Evolutionary conservation across 2,888 invertebrate genomes (phyloP).

Genomic region (Tyria jacobaeae): DNA sequence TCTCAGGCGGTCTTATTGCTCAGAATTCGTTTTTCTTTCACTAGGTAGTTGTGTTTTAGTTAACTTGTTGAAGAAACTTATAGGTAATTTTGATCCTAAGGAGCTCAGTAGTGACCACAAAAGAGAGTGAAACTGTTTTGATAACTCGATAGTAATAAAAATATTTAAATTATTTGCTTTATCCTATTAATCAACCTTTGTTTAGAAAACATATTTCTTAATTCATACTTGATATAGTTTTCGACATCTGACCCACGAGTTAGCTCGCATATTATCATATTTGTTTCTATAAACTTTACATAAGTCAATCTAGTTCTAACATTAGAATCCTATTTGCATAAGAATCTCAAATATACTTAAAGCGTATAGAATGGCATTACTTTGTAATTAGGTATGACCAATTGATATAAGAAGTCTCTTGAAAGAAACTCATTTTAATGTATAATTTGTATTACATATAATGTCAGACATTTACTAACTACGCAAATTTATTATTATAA

Average conservation of each 20-base stretch:
- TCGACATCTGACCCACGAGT: background rate
- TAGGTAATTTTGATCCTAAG: too few relatives aligned
- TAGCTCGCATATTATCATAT: too few relatives aligned
- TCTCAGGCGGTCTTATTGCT: too few relatives aligned
- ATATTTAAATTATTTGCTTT: too few relatives aligned
- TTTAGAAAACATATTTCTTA: background rate
- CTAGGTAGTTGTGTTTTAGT: too few relatives aligned
- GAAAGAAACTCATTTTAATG: slow-evolving; percentile 16
- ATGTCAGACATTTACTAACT: background rate
- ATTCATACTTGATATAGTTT: background rate
- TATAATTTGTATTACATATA: slow-evolving; percentile 13
- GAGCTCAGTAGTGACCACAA: too few relatives aligned
- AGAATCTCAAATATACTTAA: background rate
- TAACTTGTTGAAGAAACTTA: too few relatives aligned
- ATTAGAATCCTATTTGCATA: background rate
- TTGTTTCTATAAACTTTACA: background rate
- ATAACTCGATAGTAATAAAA: too few relatives aligned
- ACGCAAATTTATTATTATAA: background rate
- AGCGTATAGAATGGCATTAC: background rate
- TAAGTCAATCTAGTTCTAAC: background rate
- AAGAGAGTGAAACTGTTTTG: background rate
- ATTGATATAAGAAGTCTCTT: slow-evolving; percentile 9
- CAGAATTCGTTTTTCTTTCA: too few relatives aligned
- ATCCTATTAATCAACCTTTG: background rate
- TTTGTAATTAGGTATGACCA: slow-evolving; percentile 1